Base-by-base conservation (phyloP, 2,797 vertebrate species). In the Danio aesculapii region DNA sequence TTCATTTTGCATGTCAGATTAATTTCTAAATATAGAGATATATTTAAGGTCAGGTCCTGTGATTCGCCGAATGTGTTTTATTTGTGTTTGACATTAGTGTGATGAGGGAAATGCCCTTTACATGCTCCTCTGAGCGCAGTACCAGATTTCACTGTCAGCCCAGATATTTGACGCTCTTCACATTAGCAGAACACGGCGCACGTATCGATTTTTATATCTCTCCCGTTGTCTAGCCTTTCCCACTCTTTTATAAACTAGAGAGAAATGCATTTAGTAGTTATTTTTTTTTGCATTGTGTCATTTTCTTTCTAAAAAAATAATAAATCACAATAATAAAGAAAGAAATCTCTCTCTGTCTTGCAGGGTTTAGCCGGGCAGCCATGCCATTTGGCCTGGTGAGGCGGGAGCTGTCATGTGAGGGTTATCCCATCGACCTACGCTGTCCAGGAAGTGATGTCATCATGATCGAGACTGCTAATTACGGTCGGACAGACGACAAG, bases 401-500 rank as follows among this genome's bases (percentile, higher is more conserved):
- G 87, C 92, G 98, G 91, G 98, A 99, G 93, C 94, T 99, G 78
- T 99, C 98, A 81, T 99, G 98, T 6, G 98, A 99, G 92, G 98
- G 98, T 88, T 99, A 99, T 90, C 97, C 97, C 86, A 99, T 99
- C 81, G 98, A 99, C 91, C 95, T 99, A 82, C 95, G 98, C 21
- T 99, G 98, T 91, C 98, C 98, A 3, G 98, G 98, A 92, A 99
- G 98, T 91, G 98, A 99, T 90, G 98, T 99, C 90, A 99, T 99
- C 88, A 98, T 99, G 97, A 98, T 99, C 16, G 98, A 99, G 89
- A 99, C 95, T 0, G 97, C 98, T 77, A 99, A 99, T 94, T 99
- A 99, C 39, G 98, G 98, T 83, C 95, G 98, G 81, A 99, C 98
- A 14, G 98, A 99, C 13, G 97, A 99, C 95, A 99, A 99, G 94